phyloP scores from a whole-genome alignment of 2,113 vertebrate species.

The Saimiri boliviensis region DNA sequence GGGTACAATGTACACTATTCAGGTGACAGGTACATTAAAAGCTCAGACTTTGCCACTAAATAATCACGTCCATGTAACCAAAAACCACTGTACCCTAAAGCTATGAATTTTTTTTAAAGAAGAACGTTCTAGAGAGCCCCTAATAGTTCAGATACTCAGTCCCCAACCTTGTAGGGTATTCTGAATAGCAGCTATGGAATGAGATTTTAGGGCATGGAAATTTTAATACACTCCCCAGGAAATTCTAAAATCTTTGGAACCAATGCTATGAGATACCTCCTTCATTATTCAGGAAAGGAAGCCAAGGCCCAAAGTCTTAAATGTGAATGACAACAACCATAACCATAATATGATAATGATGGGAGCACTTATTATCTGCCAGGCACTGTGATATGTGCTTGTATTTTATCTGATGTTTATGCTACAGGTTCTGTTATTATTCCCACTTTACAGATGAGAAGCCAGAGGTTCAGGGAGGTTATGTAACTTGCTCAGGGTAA shows the following conservation, averaged over 20 bases:
- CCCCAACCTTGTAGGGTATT: not conserved
- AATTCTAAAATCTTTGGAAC: not conserved
- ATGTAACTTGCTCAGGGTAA: not conserved
- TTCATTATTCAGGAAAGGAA: not conserved
- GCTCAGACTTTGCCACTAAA: too few relatives aligned
- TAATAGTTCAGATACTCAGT: not conserved
- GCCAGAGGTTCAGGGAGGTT: not conserved
- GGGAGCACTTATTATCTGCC: not conserved
- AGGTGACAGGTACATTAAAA: too few relatives aligned
- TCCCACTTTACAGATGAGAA: not conserved
- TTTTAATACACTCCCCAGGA: not conserved
- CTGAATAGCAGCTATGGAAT: not conserved
- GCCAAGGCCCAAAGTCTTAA: not conserved
- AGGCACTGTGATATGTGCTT: not conserved
- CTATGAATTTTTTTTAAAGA: too few relatives aligned
- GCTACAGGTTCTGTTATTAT: not conserved
- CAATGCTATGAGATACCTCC: not conserved
- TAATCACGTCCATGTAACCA: too few relatives aligned
- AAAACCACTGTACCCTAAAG: too few relatives aligned
- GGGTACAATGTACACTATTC: too few relatives aligned
- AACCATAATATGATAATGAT: accelerated
- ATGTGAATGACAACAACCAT: not conserved
- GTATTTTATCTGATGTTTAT: not conserved
- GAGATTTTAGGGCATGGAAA: not conserved
- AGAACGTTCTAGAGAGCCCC: not conserved